Percentiles rank a stretch among this genome's conserved stretches.
Evolutionary conservation across 2,797 vertebrate species (phyloP).

Genomic region (Capromys pilorides): DNA sequence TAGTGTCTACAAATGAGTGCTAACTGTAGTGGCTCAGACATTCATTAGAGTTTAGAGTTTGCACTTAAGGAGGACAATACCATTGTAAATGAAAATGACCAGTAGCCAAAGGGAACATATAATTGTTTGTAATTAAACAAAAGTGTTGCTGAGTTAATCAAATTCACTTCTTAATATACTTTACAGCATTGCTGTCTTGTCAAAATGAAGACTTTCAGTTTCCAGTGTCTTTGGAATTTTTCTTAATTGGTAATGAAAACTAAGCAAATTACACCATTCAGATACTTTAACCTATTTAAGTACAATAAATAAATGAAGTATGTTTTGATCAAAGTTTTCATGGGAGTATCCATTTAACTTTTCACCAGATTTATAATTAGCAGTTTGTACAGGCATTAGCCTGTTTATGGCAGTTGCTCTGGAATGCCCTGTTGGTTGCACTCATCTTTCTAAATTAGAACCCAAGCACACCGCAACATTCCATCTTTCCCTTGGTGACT

Average conservation of each 20-base stretch:
- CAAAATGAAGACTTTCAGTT: slow-evolving; percentile 77
- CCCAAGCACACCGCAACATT: slow-evolving; percentile 43
- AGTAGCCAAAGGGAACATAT: slow-evolving; percentile 84
- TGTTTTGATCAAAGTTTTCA: slow-evolving; percentile 87
- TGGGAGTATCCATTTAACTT: slow-evolving; percentile 84
- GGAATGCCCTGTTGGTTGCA: slow-evolving; percentile 72
- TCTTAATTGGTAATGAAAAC: slow-evolving; percentile 79
- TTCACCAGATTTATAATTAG: slow-evolving; percentile 85
- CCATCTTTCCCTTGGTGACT: slow-evolving; percentile 54
- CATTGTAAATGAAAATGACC: slow-evolving; percentile 82
- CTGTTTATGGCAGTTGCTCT: slow-evolving; percentile 82
- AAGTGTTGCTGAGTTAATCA: slow-evolving; percentile 83
- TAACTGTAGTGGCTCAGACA: slow-evolving; percentile 63
- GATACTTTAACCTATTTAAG: slow-evolving; percentile 81
- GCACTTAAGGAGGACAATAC: slow-evolving; percentile 82
- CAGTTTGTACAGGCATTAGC: slow-evolving; percentile 82
- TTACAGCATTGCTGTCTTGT: slow-evolving; percentile 72
- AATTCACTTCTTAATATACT: slow-evolving; percentile 80
- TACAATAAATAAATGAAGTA: slow-evolving; percentile 84
- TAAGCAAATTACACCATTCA: slow-evolving; percentile 81
- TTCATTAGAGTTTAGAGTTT: slow-evolving; percentile 80
- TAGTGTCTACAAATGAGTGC: slow-evolving; percentile 80
- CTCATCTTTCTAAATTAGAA: slow-evolving; percentile 73
- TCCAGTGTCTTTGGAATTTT: slow-evolving; percentile 77
- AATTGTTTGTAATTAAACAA: slow-evolving; percentile 84